Percentiles rank a stretch among this genome's conserved stretches.
phyloP scores from a whole-genome alignment of 2,113 vertebrate species.

The Mirounga angustirostris region DNA sequence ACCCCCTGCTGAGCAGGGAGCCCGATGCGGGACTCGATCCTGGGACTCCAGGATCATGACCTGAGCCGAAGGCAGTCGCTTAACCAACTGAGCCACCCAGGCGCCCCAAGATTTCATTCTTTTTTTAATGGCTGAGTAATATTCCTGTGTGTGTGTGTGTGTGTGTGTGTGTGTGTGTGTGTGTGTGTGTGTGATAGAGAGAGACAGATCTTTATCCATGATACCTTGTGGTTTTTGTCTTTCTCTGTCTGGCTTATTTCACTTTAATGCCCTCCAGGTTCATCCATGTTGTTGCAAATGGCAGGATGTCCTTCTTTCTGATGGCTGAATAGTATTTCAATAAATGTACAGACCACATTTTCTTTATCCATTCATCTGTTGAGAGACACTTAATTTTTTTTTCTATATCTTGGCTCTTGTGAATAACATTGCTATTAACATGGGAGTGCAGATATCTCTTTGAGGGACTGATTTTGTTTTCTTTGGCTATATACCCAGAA shows the following conservation, averaged over 20 bases:
- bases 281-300: neutral
- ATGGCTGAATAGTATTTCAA: neutral
- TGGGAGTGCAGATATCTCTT: neutral
- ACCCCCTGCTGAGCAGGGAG: no score
- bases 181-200: no score
- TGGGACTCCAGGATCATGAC: no score
- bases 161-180: no score
- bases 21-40: no score
- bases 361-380: neutral
- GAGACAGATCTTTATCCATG: neutral
- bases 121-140: neutral
- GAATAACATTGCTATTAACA: neutral
- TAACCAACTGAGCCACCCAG: no score
- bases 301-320: neutral
- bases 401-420: neutral
- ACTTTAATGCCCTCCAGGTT: neutral
- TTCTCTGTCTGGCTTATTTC: neutral
- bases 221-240: neutral
- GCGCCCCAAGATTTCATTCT: no score
- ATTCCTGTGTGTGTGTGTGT: neutral
- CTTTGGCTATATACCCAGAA: neutral
- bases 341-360: neutral
- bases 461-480: neutral
- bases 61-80: no score
- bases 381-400: neutral